Conservation (phyloP, 2,888 invertebrate species). For the Trimorus sp. region DNA sequence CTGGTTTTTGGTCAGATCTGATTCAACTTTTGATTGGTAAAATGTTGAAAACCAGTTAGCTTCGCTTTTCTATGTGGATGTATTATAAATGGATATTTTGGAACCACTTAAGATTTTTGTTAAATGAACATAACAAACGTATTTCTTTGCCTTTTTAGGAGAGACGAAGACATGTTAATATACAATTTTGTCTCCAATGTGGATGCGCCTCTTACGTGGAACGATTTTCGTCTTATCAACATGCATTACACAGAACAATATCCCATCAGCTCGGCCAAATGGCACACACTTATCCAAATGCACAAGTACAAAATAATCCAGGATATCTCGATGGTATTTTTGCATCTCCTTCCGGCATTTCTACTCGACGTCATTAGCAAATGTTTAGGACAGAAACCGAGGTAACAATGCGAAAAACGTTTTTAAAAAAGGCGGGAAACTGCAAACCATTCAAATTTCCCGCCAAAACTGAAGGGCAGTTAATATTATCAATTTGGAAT, state of each 20-base stretch:
- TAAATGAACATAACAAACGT: not conserved
- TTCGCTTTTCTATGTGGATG: too few species aligned
- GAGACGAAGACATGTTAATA: constrained; percentile 83
- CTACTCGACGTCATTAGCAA: constrained; percentile 84
- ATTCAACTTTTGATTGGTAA: too few species aligned
- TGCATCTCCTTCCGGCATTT: constrained; percentile 88
- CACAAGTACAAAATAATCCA: constrained; percentile 81
- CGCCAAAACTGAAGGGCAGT: too few species aligned
- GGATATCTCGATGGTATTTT: constrained; percentile 84
- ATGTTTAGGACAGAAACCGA: constrained; percentile 80
- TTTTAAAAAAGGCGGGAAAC: too few species aligned
- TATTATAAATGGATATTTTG: too few species aligned
- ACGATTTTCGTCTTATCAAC: constrained; percentile 84
- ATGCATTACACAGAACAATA: constrained; percentile 82
- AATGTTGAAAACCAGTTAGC: too few species aligned
- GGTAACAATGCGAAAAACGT: not conserved
- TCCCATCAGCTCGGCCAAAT: constrained; percentile 83
- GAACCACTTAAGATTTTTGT: too few species aligned
- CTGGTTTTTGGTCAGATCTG: too few species aligned
- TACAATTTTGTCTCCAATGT: constrained; percentile 94
- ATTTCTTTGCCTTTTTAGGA: constrained; percentile 60
- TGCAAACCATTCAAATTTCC: too few species aligned
- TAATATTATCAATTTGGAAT: constrained; percentile 80
- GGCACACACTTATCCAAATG: constrained; percentile 84
- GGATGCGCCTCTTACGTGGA: constrained; percentile 92